These are phyloP conservation scores for Oryzias sinensis DNA, from an alignment of 2,797 vertebrate genomes.

Conservation along the genomic window DNA sequence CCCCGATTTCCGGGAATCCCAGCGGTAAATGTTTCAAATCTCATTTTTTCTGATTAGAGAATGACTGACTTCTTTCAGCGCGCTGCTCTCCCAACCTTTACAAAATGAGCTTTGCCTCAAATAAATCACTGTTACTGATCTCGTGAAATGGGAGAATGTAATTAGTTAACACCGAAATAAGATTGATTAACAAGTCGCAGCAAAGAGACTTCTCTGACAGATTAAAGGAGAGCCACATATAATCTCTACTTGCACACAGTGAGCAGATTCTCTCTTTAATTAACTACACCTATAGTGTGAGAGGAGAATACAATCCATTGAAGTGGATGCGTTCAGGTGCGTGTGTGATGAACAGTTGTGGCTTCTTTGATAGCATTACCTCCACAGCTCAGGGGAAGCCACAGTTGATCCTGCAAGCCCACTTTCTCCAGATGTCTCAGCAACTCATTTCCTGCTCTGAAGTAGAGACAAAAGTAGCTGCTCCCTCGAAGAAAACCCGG, in stretches of 20 bases:
- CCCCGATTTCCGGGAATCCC: background rate
- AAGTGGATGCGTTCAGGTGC: constrained; percentile 34
- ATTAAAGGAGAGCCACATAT: constrained; percentile 44
- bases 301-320: constrained; percentile 5
- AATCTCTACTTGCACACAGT: constrained; percentile 37
- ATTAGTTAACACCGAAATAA: constrained; percentile 56
- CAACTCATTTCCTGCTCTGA: constrained; percentile 24
- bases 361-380: constrained; percentile 32
- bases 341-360: constrained; percentile 26
- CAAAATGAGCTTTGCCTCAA: constrained; percentile 33
- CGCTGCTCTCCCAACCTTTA: constrained; percentile 26
- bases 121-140: constrained; percentile 37
- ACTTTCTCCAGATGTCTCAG: constrained; percentile 33
- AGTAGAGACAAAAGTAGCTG: constrained; percentile 3
- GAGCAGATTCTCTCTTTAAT: constrained; percentile 56
- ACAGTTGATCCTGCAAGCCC: constrained; percentile 1
- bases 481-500: constrained; percentile 14
- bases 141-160: constrained; percentile 40
- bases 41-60: constrained; percentile 48
- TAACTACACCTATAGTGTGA: constrained; percentile 41
- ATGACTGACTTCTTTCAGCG: constrained; percentile 41
- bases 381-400: constrained; percentile 6
- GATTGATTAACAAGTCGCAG: constrained; percentile 60
- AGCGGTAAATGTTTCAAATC: constrained; percentile 23
- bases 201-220: constrained; percentile 46